A percentile compares a stretch with the other conserved stretches of the same genome.
Evolutionary conservation across 2,888 invertebrate genomes (phyloP).

Genomic region (Eucriotettix oculatus): DNA sequence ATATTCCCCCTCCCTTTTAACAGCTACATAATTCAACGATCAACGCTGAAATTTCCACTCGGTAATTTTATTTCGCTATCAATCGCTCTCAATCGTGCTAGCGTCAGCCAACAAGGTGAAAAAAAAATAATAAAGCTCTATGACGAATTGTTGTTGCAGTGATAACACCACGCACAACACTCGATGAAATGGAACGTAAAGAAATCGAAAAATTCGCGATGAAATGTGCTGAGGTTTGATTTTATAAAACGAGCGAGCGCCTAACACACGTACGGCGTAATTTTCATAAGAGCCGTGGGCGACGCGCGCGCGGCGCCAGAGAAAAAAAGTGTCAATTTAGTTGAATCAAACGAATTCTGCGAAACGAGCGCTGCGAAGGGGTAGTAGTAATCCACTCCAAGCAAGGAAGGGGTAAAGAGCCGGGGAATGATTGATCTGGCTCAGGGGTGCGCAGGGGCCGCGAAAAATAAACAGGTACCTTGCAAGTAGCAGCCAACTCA

Average conservation of each 20-base stretch:
- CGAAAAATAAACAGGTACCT: too few relatives aligned
- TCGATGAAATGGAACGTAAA: constrained; percentile 10
- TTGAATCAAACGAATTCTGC: background rate
- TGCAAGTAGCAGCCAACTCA: too few relatives aligned
- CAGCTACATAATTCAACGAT: constrained; percentile 7
- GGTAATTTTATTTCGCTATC: constrained; percentile 11
- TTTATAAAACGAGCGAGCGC: background rate
- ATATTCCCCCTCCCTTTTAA: too few relatives aligned
- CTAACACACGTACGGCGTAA: background rate
- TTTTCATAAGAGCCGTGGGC: background rate
- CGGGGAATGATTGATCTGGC: background rate
- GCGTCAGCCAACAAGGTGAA: constrained; percentile 5
- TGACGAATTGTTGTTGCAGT: too few relatives aligned
- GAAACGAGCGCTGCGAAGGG: too few relatives aligned
- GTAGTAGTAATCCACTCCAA: background rate
- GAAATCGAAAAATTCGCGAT: constrained; percentile 8
- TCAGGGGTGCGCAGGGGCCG: too few relatives aligned
- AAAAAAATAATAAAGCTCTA: constrained; percentile 3
- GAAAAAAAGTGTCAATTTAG: background rate
- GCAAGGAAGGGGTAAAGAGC: background rate
- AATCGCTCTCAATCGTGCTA: constrained; percentile 6
- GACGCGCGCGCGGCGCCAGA: background rate
- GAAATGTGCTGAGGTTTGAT: constrained; percentile 6
- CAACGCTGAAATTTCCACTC: constrained; percentile 8
- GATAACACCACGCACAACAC: background rate